Base-by-base conservation (phyloP, 2,888 invertebrate species). In the Agrotis ipsilon region DNA sequence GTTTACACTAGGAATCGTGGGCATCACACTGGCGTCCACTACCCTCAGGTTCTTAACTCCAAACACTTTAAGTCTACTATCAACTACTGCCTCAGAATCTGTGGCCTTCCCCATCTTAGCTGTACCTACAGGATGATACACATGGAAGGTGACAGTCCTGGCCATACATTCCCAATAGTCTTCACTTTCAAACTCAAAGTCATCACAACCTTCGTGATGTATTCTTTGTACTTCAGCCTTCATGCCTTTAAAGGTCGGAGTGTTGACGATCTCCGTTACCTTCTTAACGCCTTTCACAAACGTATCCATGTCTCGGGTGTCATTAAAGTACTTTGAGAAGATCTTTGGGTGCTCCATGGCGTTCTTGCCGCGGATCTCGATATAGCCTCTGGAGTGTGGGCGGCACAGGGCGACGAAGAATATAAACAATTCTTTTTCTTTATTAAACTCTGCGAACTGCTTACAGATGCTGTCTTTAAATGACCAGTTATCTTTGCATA, bases 121-220 rank as follows among this genome's bases (percentile, higher is more conserved):
- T 13, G 96, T 95, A 9, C 96, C 96, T 2, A 93, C 94, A 18
- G 94, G 96, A 86, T 96, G 96, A 68, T 95, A 95, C 3, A 95
- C 94, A 66, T 95, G 93, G 59, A 89, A 95, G 0, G 95, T 95
- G 0, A 95, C 82, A 24, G 93, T 93, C 78, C 92, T 90, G 18
- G 94, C 91, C 92, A 96, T 94, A 75, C 96, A 96, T 77, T 95
- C 91, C 95, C 95, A 96, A 81, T 94, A 95, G 2, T 89, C 87
- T 61, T 93, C 90, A 84, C 92, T 93, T 32, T 68, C 76, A 72
- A 95, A 93, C 64, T 90, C 89, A 39, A 87, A 85, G 3, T 74
- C 84, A 85, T 96, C 93, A 78, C 96, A 96, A 66, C 89, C 92
- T 76, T 88, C 82, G 68, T 84, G 94, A 51, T 91, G 46, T 64